Percentiles rank a stretch among this genome's conserved stretches.
These are phyloP conservation scores for Gadopsis bispinosus DNA, from an alignment of 2,797 vertebrate genomes.

Conservation along the genomic window DNA sequence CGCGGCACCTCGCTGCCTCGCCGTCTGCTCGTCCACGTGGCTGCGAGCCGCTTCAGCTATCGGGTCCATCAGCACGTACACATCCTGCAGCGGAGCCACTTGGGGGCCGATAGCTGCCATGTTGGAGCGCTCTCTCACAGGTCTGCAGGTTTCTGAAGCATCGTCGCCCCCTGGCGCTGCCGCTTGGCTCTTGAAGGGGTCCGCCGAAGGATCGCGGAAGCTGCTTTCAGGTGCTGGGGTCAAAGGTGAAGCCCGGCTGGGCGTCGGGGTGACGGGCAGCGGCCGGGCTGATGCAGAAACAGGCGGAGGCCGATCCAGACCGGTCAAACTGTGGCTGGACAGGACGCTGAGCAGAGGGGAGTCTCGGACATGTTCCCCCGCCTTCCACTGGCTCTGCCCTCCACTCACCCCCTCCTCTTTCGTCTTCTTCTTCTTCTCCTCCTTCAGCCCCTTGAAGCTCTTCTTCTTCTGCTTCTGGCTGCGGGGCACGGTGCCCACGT, in stretches of 20 bases:
- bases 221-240: slow-evolving; percentile 37
- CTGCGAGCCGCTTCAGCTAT: slow-evolving; percentile 19
- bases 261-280: slow-evolving; percentile 27
- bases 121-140: background rate
- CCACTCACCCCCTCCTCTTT: slow-evolving; percentile 9
- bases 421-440: slow-evolving; percentile 34
- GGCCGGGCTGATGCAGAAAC: background rate
- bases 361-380: slow-evolving; percentile 64
- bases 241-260: slow-evolving; percentile 50
- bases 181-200: background rate
- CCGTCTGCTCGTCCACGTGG: background rate
- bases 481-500: slow-evolving; percentile 92
- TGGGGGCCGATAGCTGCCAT: background rate
- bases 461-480: slow-evolving; percentile 55
- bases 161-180: background rate
- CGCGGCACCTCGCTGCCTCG: background rate
- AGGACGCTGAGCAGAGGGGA: slow-evolving; percentile 77
- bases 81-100: slow-evolving; percentile 38
- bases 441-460: slow-evolving; percentile 44
- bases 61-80: slow-evolving; percentile 74
- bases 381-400: slow-evolving; percentile 39
- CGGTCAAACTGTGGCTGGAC: slow-evolving; percentile 50
- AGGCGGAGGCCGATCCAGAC: slow-evolving; percentile 22
- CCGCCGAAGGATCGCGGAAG: background rate
- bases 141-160: background rate